Percentiles rank a stretch among this genome's conserved stretches.
Evolutionary conservation across 2,888 invertebrate species (phyloP).

Genomic region (Cephus sareptanus): DNA sequence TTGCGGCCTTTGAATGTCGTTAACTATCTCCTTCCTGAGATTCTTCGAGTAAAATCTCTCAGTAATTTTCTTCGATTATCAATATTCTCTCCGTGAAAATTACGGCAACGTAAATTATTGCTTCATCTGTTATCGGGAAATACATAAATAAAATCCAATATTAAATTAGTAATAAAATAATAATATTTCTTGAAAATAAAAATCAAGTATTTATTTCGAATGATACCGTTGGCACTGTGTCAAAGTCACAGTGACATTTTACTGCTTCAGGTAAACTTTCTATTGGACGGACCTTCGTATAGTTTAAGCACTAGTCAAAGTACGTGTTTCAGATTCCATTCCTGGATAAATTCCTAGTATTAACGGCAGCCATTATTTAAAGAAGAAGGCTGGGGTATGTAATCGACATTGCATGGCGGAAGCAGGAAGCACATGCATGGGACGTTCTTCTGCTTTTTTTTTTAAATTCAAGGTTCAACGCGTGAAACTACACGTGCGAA

Average conservation of each 20-base stretch:
- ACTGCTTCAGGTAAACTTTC: neutral
- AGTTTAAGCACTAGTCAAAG: neutral
- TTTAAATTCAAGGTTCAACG: neutral
- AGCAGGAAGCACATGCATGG: neutral
- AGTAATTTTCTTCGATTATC: neutral
- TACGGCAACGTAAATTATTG: neutral
- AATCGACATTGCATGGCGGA: neutral
- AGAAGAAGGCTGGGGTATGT: neutral
- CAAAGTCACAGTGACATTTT: neutral
- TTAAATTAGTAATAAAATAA: neutral
- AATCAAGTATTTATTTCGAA: neutral
- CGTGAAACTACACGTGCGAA: neutral
- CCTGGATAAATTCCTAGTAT: neutral
- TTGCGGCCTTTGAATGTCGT: conserved; percentile 24
- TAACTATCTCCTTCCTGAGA: conserved; percentile 40
- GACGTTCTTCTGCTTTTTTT: neutral
- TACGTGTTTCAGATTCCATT: neutral
- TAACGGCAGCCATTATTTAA: neutral
- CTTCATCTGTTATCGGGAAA: neutral
- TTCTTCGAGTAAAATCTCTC: neutral
- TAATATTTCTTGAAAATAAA: neutral
- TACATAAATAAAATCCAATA: neutral
- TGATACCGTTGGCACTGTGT: neutral
- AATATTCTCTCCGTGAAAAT: neutral
- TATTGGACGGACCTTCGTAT: neutral